These are phyloP conservation scores for Betta splendens DNA, from an alignment of 2,797 vertebrate species.

Conservation along the genomic window DNA sequence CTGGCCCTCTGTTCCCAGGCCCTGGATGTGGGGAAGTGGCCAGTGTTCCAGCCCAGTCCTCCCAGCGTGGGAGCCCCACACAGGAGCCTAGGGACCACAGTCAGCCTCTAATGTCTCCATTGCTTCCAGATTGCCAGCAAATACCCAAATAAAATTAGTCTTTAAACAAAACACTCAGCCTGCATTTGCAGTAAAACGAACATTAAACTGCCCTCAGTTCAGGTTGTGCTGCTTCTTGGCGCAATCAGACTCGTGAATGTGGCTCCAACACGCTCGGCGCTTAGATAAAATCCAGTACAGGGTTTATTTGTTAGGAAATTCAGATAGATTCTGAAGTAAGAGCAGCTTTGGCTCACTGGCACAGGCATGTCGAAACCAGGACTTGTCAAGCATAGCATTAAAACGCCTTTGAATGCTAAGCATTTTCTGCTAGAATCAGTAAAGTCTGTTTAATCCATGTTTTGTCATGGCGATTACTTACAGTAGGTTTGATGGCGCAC, in stretches of 20 bases:
- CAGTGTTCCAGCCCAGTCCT: slow-evolving; percentile 71
- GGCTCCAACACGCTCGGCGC: slow-evolving; percentile 46
- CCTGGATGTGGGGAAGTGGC: slow-evolving; percentile 67
- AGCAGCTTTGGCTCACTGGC: slow-evolving; percentile 39
- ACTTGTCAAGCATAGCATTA: slow-evolving; percentile 47
- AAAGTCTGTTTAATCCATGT: slow-evolving; percentile 27
- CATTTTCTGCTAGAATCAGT: too few relatives aligned
- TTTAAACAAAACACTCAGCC: slow-evolving; percentile 45
- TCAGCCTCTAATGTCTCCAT: slow-evolving; percentile 77
- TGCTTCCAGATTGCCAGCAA: slow-evolving; percentile 81
- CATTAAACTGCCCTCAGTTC: slow-evolving; percentile 42
- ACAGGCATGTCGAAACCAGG: slow-evolving; percentile 45
- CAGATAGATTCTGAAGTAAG: slow-evolving; percentile 35
- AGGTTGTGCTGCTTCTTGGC: slow-evolving; percentile 29
- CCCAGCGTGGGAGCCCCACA: slow-evolving; percentile 75
- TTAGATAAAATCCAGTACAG: slow-evolving; percentile 54
- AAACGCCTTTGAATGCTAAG: slow-evolving; percentile 38
- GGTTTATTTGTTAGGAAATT: slow-evolving; percentile 61
- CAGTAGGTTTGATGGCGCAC: slow-evolving; percentile 34
- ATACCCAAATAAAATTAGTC: slow-evolving; percentile 45
- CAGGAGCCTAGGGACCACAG: slow-evolving; percentile 67
- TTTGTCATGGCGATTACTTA: slow-evolving; percentile 19
- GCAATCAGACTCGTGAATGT: slow-evolving; percentile 33
- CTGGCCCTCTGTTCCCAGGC: slow-evolving; percentile 76
- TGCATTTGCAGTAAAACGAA: slow-evolving; percentile 58